Conservation (phyloP, 1,140 invertebrate genomes). For the Drosophila sulfurigaster region DNA sequence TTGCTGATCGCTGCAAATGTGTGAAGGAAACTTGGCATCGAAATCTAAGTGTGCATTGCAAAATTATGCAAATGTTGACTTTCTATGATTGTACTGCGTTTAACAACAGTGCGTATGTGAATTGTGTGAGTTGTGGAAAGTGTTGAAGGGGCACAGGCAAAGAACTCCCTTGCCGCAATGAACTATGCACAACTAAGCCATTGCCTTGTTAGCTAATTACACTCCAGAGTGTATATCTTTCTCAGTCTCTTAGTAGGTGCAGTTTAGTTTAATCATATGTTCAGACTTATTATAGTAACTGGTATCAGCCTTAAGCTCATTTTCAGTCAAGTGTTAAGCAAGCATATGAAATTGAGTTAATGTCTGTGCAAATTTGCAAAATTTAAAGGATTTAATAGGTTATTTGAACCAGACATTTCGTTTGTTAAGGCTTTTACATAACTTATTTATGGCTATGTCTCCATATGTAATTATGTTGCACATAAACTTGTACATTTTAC, state of each 20-base stretch:
- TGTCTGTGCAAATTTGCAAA: conserved; percentile 7
- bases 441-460: no score
- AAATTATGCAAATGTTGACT: conserved; percentile 79
- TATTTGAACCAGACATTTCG: no score
- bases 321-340: neutral
- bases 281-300: neutral
- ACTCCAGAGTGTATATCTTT: neutral
- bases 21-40: conserved; percentile 38
- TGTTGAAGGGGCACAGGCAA: neutral
- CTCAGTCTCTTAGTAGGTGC: neutral
- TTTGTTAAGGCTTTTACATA: no score
- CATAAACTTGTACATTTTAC: no score
- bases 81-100: conserved; percentile 26
- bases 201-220: conserved; percentile 23
- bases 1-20: conserved; percentile 40
- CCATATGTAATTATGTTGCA: no score
- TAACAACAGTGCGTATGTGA: conserved; percentile 69
- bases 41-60: conserved; percentile 73
- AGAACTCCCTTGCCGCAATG: conserved; percentile 8
- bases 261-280: no score
- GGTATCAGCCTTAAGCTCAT: neutral
- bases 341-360: neutral
- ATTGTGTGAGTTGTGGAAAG: conserved; percentile 56
- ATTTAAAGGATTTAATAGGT: neutral
- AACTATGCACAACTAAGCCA: conserved; percentile 36